Conservation (phyloP, 2,113 vertebrate species). For the Ctenodactylus gundi region DNA sequence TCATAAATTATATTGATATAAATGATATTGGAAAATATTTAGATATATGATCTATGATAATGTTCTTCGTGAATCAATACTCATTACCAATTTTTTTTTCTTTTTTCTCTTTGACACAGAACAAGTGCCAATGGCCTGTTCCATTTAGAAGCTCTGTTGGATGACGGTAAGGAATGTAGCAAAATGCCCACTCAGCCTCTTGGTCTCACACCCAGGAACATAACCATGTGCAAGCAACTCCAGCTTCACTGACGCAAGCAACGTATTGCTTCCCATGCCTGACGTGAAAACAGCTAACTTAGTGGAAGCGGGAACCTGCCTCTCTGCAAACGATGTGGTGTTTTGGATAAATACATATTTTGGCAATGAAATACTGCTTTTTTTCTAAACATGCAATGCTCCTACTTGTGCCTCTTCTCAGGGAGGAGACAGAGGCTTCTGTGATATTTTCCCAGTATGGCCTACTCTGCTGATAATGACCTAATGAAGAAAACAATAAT, state of each 20-base stretch:
- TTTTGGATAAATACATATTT: neutral
- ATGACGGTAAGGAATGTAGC: neutral
- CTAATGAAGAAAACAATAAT: conserved; percentile 9
- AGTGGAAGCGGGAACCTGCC: neutral
- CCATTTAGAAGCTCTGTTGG: neutral
- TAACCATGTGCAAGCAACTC: neutral
- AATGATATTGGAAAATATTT: neutral
- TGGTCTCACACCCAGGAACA: neutral
- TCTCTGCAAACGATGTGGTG: neutral
- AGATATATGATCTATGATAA: neutral
- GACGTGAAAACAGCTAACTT: neutral
- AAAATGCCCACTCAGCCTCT: neutral
- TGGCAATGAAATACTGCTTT: neutral
- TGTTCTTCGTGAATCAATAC: neutral
- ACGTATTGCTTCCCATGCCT: neutral
- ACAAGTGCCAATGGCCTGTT: neutral
- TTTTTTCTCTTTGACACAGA: neutral
- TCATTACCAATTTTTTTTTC: neutral
- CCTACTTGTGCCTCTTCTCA: neutral
- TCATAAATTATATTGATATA: neutral
- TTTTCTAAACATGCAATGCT: neutral
- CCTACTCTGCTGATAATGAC: neutral
- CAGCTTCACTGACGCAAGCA: neutral
- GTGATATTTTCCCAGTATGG: neutral
- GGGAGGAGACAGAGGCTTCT: neutral